phyloP scores from a whole-genome alignment of 2,888 invertebrate species.

The Volucella zonaria region DNA sequence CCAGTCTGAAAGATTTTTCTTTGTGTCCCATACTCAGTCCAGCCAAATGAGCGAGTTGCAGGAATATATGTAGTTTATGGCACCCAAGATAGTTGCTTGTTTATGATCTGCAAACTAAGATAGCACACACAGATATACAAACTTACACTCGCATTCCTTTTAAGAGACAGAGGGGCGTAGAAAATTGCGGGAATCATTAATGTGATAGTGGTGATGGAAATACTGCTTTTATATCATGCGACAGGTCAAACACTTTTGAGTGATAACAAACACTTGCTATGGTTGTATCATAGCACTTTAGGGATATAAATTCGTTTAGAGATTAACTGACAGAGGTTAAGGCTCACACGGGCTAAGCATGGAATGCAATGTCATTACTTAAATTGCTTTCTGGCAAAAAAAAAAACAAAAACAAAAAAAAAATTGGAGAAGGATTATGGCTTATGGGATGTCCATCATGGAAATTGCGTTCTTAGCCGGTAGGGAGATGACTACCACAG shows the following conservation, averaged over 20 bases:
- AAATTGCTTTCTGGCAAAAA: constrained; percentile 10
- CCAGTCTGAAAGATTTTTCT: constrained; percentile 6
- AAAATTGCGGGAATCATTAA: neutral
- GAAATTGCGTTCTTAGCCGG: too few relatives aligned
- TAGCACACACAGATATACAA: constrained; percentile 7
- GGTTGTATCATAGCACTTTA: too few relatives aligned
- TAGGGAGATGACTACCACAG: too few relatives aligned
- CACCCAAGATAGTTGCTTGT: constrained; percentile 47
- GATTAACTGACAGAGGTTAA: too few relatives aligned
- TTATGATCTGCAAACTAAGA: constrained; percentile 41
- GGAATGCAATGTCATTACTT: constrained; percentile 20
- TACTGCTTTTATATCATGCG: constrained; percentile 40
- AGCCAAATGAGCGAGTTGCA: constrained; percentile 22
- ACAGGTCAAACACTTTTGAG: constrained; percentile 21
- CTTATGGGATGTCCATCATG: too few relatives aligned
- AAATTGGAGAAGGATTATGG: too few relatives aligned
- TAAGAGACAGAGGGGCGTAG: neutral
- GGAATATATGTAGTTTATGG: constrained; percentile 54
- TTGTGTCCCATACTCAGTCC: neutral
- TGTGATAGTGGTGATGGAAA: constrained; percentile 34
- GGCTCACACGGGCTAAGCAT: too few relatives aligned
- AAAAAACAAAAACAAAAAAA: too few relatives aligned
- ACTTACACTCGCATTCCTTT: neutral
- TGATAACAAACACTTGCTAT: too few relatives aligned
- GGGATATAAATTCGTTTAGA: too few relatives aligned